Evolutionary conservation across 2,888 invertebrate genomes (phyloP).

Genomic region (Shargacucullia verbasci): DNA sequence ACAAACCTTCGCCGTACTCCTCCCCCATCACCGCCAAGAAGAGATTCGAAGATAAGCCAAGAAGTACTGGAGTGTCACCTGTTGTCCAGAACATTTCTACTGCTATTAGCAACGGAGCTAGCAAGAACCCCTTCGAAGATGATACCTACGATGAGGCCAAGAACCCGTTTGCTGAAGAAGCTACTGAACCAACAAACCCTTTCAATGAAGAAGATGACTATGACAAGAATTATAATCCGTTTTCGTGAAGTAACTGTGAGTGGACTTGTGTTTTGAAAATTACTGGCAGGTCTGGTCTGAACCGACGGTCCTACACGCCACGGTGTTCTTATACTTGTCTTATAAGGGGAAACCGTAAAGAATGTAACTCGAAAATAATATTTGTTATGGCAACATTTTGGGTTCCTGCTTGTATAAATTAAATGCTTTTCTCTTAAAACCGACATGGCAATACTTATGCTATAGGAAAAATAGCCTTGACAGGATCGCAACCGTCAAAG

Average conservation of each 20-base stretch:
- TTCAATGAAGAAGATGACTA: constrained; percentile 90
- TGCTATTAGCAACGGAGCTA: constrained; percentile 40
- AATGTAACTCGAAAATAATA: too few species aligned
- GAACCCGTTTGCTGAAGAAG: constrained; percentile 91
- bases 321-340: too few species aligned
- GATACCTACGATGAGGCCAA: constrained; percentile 89
- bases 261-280: constrained; percentile 8
- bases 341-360: too few species aligned
- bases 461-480: not conserved
- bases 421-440: not conserved
- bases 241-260: constrained; percentile 76
- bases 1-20: constrained; percentile 60
- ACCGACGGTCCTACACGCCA: too few species aligned
- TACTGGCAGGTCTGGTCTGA: not conserved
- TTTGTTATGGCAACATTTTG: constrained; percentile 4
- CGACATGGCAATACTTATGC: too few species aligned
- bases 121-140: constrained; percentile 81
- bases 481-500: too few species aligned
- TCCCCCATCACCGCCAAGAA: constrained; percentile 62
- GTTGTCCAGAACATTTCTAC: constrained; percentile 66
- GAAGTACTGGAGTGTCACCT: constrained; percentile 59
- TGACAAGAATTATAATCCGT: constrained; percentile 94
- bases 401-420: not conserved
- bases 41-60: constrained; percentile 50
- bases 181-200: constrained; percentile 86